Base-by-base conservation (phyloP, 1,140 invertebrate genomes). In the Papilio polyxenes region DNA sequence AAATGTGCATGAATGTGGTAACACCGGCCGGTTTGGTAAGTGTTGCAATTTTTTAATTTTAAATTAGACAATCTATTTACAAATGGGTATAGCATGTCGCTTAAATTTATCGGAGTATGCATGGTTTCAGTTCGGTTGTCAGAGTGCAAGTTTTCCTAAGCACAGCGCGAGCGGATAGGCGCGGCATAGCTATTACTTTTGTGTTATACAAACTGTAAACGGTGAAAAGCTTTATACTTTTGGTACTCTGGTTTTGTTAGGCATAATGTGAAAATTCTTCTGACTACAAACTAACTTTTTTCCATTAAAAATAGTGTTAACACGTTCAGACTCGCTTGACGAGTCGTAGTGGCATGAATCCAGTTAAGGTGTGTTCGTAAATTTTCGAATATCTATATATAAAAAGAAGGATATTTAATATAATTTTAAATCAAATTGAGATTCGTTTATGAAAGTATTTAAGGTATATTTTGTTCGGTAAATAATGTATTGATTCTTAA, bases 1-100 rank as follows among this genome's bases (percentile, higher is more conserved):
- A 93, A 92, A 90, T 90, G 83, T 83, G 91, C 91, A 91, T 92
- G 92, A 72, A 83, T 82, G 83, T 85, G 82, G 82, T 79, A 78
- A 56, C 62, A 82, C 81, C 75, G 48, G 62, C 62, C 62, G 20
- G 62, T 65, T 81, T 83, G 88, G 91, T 93, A 92, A 93, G 91
- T 92, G 83, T 88, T 87, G 87, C 87, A 88, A 86, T 88, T 72
- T 85, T 78, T 80, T 81, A 85, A 13, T 83, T 75, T 65, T 75
- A 77, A 80, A 72, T 75, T 82, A 79, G 77, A 82, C 15, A 51
- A 11, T 59, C 56, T 59, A 62, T 17, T 44, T 79, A 76, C 59
- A 49, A 20, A 81, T 82, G 85, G 86, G 86, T 86, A 75, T 87
- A 86, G 89, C 89, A 90, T 89, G 89, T 80, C 72, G 87, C 87